Percentiles rank a stretch among this genome's conserved stretches.
These are phyloP conservation scores for Meliscaeva auricollis DNA, from an alignment of 2,888 invertebrate species.

Conservation along the genomic window DNA sequence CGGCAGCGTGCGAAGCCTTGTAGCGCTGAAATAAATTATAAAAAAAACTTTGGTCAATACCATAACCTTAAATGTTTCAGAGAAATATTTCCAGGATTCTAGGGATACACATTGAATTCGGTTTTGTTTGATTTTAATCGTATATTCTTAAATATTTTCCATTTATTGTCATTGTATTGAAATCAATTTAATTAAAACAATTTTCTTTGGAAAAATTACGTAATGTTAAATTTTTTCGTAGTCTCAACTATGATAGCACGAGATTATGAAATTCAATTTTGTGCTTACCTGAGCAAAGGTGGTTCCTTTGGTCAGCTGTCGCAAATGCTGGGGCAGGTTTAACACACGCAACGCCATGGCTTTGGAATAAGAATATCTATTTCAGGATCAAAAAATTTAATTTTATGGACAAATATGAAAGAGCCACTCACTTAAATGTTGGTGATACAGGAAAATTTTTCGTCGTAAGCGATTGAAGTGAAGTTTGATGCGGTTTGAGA, in stretches of 20 bases:
- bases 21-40: slow-evolving; percentile 82
- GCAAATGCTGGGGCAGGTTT: slow-evolving; percentile 81
- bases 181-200: slow-evolving; percentile 10
- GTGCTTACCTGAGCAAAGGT: slow-evolving; percentile 81
- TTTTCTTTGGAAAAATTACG: slow-evolving; percentile 80
- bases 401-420: slow-evolving; percentile 55
- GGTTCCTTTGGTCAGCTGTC: slow-evolving; percentile 81
- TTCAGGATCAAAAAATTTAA: slow-evolving; percentile 55
- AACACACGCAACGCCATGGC: slow-evolving; percentile 84
- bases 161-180: background rate
- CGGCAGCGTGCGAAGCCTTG: slow-evolving; percentile 86
- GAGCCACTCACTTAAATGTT: slow-evolving; percentile 51
- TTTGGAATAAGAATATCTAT: slow-evolving; percentile 63
- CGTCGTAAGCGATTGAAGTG: slow-evolving; percentile 49
- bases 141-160: slow-evolving; percentile 1
- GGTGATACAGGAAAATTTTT: slow-evolving; percentile 63
- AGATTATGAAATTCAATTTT: slow-evolving; percentile 38
- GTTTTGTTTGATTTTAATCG: too few relatives aligned
- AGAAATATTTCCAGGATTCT: slow-evolving; percentile 15
- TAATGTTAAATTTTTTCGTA: slow-evolving; percentile 78
- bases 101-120: background rate
- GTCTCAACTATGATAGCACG: slow-evolving; percentile 13
- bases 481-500: slow-evolving; percentile 54
- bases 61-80: slow-evolving; percentile 67
- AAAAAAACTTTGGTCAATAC: slow-evolving; percentile 46